These are phyloP conservation scores for Apodemus sylvaticus DNA, from an alignment of 2,113 vertebrate species.

Conservation along the genomic window DNA sequence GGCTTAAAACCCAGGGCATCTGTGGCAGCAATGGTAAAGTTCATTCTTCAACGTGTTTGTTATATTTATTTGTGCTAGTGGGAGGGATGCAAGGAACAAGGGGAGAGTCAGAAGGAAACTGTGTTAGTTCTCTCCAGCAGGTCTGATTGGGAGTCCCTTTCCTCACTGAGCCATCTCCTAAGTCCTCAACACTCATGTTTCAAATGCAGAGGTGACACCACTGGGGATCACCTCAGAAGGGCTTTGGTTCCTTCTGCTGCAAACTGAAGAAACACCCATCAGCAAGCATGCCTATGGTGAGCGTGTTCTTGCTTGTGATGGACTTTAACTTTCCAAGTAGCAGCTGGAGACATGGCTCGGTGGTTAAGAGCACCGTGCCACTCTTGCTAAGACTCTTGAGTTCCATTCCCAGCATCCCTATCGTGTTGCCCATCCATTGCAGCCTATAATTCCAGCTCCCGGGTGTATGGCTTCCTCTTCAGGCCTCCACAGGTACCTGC, in stretches of 20 bases:
- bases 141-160: no score
- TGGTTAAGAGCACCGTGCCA: no score
- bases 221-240: rapidly evolving
- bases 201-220: neutral
- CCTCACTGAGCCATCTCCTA: neutral
- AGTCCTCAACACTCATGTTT: neutral
- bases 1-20: neutral
- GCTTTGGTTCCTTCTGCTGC: neutral
- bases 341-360: neutral
- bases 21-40: rapidly evolving
- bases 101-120: neutral
- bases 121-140: neutral
- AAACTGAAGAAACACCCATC: neutral
- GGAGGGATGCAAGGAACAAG: neutral
- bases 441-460: neutral
- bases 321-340: neutral
- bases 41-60: neutral
- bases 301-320: neutral
- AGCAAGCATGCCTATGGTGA: neutral
- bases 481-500: neutral
- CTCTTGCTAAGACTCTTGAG: neutral
- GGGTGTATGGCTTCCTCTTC: neutral
- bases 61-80: neutral
- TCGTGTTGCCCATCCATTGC: neutral
- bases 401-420: neutral